These are phyloP conservation scores for Gandaritis pyraliata DNA, from an alignment of 2,888 invertebrate genomes.

Conservation along the genomic window DNA sequence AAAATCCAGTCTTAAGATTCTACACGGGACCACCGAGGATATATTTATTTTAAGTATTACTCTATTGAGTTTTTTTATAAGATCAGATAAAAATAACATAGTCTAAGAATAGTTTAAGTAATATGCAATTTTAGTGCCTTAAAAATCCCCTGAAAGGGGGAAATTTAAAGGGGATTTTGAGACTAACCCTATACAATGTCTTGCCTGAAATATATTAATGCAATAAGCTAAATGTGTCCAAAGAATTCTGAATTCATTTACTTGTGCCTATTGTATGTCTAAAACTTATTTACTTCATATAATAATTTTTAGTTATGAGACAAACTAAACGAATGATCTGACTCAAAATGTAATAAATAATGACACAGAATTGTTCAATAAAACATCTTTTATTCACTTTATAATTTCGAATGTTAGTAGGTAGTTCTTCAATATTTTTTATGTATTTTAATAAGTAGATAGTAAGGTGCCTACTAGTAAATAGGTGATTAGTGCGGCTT, in stretches of 20 bases:
- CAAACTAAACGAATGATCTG: conserved; percentile 20
- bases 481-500: no score
- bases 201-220: conserved; percentile 58
- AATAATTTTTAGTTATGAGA: conserved; percentile 7
- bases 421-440: no score
- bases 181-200: conserved; percentile 65
- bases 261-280: conserved; percentile 29
- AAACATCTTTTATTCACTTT: conserved; percentile 36
- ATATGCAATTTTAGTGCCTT: conserved; percentile 58
- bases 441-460: no score
- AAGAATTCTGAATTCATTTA: conserved; percentile 35
- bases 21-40: conserved; percentile 60
- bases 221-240: conserved; percentile 39
- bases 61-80: conserved; percentile 23
- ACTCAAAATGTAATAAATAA: conserved; percentile 30
- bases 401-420: no score
- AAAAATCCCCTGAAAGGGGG: no score
- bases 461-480: neutral
- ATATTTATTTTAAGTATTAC: conserved; percentile 37
- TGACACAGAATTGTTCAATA: conserved; percentile 36
- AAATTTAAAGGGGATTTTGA: no score
- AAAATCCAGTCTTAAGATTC: conserved; percentile 39
- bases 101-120: conserved; percentile 6
- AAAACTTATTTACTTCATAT: conserved; percentile 26
- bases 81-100: conserved; percentile 7